Percentiles rank a stretch among this genome's conserved stretches.
Conservation (phyloP, 2,113 vertebrate species). For the Fregetta grallaria region DNA sequence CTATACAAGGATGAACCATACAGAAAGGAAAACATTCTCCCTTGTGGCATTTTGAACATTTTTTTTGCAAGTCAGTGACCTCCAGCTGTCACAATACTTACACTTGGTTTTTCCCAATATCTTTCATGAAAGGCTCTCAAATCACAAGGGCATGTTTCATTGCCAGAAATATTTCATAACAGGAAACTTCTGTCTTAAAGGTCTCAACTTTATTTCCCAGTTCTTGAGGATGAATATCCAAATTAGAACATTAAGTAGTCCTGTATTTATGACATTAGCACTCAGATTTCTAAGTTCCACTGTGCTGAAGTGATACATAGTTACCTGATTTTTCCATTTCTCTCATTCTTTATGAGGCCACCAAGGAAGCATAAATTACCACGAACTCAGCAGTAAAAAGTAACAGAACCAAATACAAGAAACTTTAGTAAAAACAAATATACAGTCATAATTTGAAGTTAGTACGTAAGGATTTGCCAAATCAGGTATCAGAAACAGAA, state of each 20-base stretch:
- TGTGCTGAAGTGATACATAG: not conserved
- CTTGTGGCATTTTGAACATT: not conserved
- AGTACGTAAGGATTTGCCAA: not conserved
- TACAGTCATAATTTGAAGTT: not conserved
- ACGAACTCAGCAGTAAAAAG: not conserved
- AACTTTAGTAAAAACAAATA: not conserved
- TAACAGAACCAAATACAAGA: not conserved
- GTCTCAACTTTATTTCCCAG: not conserved
- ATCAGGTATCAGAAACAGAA: not conserved
- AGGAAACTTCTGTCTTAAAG: not conserved
- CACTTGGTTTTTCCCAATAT: not conserved
- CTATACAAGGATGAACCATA: not conserved
- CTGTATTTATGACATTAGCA: not conserved
- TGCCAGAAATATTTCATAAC: not conserved
- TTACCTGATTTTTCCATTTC: not conserved
- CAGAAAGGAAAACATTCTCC: not conserved
- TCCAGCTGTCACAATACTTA: conserved; percentile 12
- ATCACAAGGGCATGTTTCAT: not conserved
- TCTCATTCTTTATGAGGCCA: not conserved
- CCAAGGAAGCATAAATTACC: not conserved
- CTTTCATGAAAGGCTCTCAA: not conserved
- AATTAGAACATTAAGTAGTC: not conserved
- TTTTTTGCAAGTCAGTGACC: not conserved
- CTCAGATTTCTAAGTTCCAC: not conserved
- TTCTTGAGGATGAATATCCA: not conserved